Evolutionary conservation across 2,113 vertebrate species (phyloP).

Genomic region (Hypomesus transpacificus): DNA sequence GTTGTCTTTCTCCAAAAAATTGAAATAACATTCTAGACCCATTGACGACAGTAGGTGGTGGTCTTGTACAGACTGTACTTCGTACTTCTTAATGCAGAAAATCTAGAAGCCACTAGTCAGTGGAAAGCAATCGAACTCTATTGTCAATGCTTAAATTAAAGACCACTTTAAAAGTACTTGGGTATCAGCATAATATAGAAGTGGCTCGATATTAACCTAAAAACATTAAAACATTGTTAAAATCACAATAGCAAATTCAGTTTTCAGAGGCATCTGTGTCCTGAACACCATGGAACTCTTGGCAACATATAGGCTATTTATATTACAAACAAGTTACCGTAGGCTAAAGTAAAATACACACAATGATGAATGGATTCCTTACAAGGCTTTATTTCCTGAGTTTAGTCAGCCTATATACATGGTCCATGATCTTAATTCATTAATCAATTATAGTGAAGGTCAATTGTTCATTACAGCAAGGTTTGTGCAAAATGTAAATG

Average conservation of each 20-base stretch:
- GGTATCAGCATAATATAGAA: too few relatives aligned
- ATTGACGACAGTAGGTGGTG: constrained; percentile 33
- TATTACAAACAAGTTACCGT: constrained; percentile 31
- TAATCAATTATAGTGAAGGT: constrained; percentile 9
- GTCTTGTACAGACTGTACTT: neutral
- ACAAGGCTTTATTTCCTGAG: constrained; percentile 54
- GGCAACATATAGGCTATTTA: neutral
- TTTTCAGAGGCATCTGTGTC: too few relatives aligned
- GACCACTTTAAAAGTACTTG: too few relatives aligned
- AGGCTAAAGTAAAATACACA: constrained; percentile 23
- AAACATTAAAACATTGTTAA: too few relatives aligned
- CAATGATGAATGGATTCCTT: neutral
- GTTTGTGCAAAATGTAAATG: constrained; percentile 27
- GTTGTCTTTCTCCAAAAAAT: too few relatives aligned
- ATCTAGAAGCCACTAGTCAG: too few relatives aligned
- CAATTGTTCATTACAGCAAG: constrained; percentile 25
- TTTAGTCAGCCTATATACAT: constrained; percentile 27
- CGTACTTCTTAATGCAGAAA: too few relatives aligned
- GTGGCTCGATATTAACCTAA: too few relatives aligned
- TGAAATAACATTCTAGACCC: too few relatives aligned
- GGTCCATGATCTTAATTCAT: constrained; percentile 21
- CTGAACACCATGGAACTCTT: neutral
- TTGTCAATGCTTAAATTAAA: too few relatives aligned
- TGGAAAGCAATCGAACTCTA: too few relatives aligned
- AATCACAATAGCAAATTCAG: too few relatives aligned